These are phyloP conservation scores for Plectropomus leopardus DNA, from an alignment of 2,113 vertebrate species.

Conservation along the genomic window DNA sequence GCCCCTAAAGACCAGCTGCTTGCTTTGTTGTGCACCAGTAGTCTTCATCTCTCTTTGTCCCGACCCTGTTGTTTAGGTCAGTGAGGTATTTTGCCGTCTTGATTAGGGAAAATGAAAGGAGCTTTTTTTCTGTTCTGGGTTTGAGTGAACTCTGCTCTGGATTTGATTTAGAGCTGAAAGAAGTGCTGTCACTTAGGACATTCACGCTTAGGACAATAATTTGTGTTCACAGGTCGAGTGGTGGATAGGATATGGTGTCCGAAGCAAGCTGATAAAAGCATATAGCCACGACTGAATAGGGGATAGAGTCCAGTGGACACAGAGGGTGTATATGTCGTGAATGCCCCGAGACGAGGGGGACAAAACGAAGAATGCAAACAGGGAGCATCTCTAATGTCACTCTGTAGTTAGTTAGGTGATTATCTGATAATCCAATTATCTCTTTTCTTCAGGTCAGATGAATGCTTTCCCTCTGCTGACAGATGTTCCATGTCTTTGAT, in stretches of 20 bases:
- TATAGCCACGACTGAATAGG: background rate
- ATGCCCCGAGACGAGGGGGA: slow-evolving; percentile 26
- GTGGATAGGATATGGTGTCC: slow-evolving; percentile 17
- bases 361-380: slow-evolving; percentile 58
- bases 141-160: slow-evolving; percentile 21
- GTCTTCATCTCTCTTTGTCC: slow-evolving; percentile 54
- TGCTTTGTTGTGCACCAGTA: slow-evolving; percentile 52
- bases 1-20: slow-evolving; percentile 63
- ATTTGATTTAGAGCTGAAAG: slow-evolving; percentile 33
- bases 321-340: slow-evolving; percentile 26
- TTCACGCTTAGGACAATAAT: slow-evolving; percentile 32
- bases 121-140: background rate
- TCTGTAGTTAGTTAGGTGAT: slow-evolving; percentile 36
- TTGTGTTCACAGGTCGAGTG: slow-evolving; percentile 20
- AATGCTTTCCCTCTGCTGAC: slow-evolving; percentile 36
- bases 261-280: slow-evolving; percentile 9
- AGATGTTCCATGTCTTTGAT: slow-evolving; percentile 20
- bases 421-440: slow-evolving; percentile 58
- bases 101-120: slow-evolving; percentile 40
- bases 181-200: slow-evolving; percentile 33
- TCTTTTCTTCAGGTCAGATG: slow-evolving; percentile 28
- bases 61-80: slow-evolving; percentile 32
- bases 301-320: slow-evolving; percentile 10
- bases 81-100: slow-evolving; percentile 40
- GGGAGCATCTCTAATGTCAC: slow-evolving; percentile 29